phyloP scores from a whole-genome alignment of 1,140 invertebrate genomes.

The Papilio machaon region DNA sequence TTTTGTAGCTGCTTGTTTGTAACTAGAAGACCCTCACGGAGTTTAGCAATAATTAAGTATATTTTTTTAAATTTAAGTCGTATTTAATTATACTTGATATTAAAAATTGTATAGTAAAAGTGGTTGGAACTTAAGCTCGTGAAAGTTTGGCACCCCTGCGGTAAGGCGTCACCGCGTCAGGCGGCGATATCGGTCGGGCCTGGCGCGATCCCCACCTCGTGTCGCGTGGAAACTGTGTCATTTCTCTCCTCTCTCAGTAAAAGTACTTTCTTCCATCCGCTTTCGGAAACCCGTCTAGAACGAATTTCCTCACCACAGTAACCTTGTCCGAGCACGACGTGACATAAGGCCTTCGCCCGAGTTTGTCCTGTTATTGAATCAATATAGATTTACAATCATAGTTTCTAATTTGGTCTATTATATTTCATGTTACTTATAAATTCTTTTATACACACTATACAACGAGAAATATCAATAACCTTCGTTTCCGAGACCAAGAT shows the following conservation, averaged over 20 bases:
- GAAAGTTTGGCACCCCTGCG: constrained; percentile 30
- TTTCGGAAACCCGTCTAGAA: constrained; percentile 77
- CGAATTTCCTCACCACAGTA: constrained; percentile 71
- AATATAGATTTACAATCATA: constrained; percentile 14
- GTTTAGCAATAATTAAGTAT: not conserved
- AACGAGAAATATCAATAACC: no score
- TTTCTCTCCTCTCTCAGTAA: constrained; percentile 74
- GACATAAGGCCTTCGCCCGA: constrained; percentile 71
- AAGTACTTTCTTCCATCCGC: constrained; percentile 80
- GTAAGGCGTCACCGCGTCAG: constrained; percentile 38
- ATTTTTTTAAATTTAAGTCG: not conserved
- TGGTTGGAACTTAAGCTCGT: not conserved
- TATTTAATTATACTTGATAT: not conserved
- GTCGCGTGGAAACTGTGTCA: constrained; percentile 77
- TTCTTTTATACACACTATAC: no score
- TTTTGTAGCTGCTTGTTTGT: not conserved
- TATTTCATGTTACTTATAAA: not conserved
- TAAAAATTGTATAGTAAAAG: not conserved
- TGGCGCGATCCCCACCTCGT: constrained; percentile 49
- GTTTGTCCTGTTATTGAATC: constrained; percentile 69
- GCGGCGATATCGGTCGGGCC: constrained; percentile 22
- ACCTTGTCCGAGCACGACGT: constrained; percentile 69
- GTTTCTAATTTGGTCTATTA: not conserved
- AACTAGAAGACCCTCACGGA: not conserved
- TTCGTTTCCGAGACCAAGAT: no score